Evolutionary conservation across 2,113 vertebrate species (phyloP), one percentile per base, ranked within the genome.

Genomic region (Archilochus colubris): DNA sequence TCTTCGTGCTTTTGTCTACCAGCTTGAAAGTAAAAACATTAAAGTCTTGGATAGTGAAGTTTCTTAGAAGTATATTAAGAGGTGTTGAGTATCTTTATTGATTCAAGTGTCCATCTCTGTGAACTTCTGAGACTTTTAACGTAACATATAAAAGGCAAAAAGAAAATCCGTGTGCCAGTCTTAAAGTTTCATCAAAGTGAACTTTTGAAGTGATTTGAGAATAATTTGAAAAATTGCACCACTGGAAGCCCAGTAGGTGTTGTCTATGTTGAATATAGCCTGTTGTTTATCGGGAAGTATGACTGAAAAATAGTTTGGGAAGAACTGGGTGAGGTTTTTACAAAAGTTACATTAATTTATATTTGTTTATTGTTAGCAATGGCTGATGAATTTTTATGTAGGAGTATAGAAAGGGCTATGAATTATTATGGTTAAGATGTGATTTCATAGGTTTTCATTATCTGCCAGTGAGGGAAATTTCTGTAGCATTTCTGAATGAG

Each of bases 201-300:
- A 38, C 23, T 86, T 28, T 50, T 64, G 61, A 27, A 25, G 20
- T 55, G 11, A 33, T 46, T 3, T 3, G 54, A 72, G 24, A 79
- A 43, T 33, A 67, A 55, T 28, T 19, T 69, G 48, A 38, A 59
- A 91, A 84, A 67, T 51, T 38, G 22, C 6, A 18, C 24, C 7
- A 2, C 0, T 67, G 48, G n/a, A 72, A 75, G 14, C 25, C 22
- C 6, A 27, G 0, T 11, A 25, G 9, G 3, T 44, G 89, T 68
- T 85, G 27, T 25, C 30, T 75, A 2, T 0, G 0, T 13, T 69
- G 59, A 14, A 5, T 50, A 4, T 33, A 51, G 70, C 7, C 3
- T 75, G n/a, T 53, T 83, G n/a, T 51, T 86, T 74, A 22, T 27
- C 40, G 28, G 25, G 31, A 72, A 59, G 18, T 1, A 1, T n/a